Evolutionary conservation across 2,797 vertebrate species (phyloP), one percentile per base, ranked within the genome.

Genomic region (Todus mexicanus): DNA sequence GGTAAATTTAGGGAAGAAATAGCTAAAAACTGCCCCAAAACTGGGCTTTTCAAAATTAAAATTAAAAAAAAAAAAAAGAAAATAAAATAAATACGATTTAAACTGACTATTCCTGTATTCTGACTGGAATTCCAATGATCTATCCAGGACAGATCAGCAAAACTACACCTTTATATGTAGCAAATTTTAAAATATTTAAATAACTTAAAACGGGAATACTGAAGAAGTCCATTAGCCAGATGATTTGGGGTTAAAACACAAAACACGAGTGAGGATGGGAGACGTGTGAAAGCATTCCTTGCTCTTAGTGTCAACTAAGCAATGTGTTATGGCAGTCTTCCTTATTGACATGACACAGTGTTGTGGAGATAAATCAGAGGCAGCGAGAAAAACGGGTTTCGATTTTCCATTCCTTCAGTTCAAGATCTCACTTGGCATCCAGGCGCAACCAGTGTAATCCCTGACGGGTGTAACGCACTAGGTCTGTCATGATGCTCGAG

Each of bases 401-500:
- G 42, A 18, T n/a, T 63, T 91, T 80, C 68, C 85, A 63, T 43
- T 90, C 93, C 93, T 92, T 94, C 97, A 95, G 91, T 97, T 96
- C 97, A 98, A 89, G 98, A 96, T 87, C 97, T 97, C 81, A 98
- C 97, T 99, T 99, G 95, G 99, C 98, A 80, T 99, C 99, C 94
- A 99, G 98, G 83, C 99, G 98, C 93, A 99, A 98, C 99, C 99
- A 99, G 94, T 99, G 98, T 57, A 99, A 98, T 92, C 99, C 99
- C 98, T 99, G 99, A 47, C 99, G 98, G 20, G 99, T 99, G 96
- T 98, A 99, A 64, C 99, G 99, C 97, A 99, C 99, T 95, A 99
- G 98, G 96, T 99, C 99, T 79, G 99, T 99, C 99, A 99, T 99
- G 97, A 98, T 99, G 98, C 99, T 99, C 74, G 98, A 99, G 93